Percentiles rank a stretch among this genome's conserved stretches.
These are phyloP conservation scores for Cuculus canorus DNA, from an alignment of 2,797 vertebrate genomes.

Conservation along the genomic window DNA sequence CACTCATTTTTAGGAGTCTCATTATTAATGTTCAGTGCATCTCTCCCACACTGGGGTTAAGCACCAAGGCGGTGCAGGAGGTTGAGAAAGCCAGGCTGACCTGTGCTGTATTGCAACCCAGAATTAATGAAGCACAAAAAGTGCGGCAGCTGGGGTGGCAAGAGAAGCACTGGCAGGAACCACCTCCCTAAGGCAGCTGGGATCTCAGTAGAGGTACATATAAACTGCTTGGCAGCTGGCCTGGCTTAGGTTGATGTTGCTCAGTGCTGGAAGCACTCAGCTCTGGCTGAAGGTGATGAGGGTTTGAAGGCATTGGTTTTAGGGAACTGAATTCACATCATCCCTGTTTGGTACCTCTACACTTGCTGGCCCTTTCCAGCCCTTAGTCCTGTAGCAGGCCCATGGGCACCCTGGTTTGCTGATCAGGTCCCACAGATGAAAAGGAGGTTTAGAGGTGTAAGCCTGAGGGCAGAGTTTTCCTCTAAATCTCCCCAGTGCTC, in stretches of 20 bases:
- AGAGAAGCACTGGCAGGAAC: background rate
- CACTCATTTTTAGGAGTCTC: background rate
- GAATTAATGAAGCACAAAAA: background rate
- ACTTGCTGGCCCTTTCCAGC: background rate
- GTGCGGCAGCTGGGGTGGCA: accelerated
- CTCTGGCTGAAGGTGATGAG: background rate
- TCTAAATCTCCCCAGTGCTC: background rate
- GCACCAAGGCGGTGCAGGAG: accelerated
- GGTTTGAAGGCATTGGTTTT: background rate
- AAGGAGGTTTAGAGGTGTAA: background rate
- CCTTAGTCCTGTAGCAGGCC: accelerated
- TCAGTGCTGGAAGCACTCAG: background rate
- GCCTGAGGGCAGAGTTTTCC: background rate
- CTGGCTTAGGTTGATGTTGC: background rate
- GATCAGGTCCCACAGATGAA: background rate
- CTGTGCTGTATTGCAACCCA: accelerated
- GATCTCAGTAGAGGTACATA: background rate
- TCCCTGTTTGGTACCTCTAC: background rate
- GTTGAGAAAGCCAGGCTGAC: background rate
- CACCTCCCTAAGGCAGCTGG: background rate
- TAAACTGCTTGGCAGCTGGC: background rate
- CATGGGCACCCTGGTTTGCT: background rate
- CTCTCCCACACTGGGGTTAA: background rate
- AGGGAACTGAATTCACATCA: background rate
- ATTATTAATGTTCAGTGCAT: background rate